These are phyloP conservation scores for Pristionchus exspectatus DNA, from an alignment of 2,888 invertebrate species.

Conservation along the genomic window DNA sequence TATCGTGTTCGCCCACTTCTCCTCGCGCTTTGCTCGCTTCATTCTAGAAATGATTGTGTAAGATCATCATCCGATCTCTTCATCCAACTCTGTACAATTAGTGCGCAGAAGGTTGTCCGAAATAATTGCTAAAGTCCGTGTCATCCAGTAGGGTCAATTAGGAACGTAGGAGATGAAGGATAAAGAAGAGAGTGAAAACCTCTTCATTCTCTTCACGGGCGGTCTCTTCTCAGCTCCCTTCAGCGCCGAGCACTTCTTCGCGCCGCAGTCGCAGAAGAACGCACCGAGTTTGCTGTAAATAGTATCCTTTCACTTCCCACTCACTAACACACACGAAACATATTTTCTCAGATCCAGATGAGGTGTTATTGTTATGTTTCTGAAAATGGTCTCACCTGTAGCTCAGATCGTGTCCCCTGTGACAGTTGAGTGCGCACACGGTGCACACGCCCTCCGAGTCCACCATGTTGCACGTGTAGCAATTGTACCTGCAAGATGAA, in stretches of 20 bases:
- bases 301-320: conserved; percentile 79
- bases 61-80: too few relatives aligned
- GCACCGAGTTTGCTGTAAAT: conserved; percentile 96
- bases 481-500: conserved; percentile 87
- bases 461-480: conserved; percentile 98
- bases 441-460: conserved; percentile 98
- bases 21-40: neutral
- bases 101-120: too few relatives aligned
- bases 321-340: neutral
- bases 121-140: too few relatives aligned
- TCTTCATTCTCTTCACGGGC: conserved; percentile 30
- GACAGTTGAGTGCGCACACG: conserved; percentile 96
- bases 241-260: conserved; percentile 79
- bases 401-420: conserved; percentile 89
- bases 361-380: conserved; percentile 35
- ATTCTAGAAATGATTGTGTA: too few relatives aligned
- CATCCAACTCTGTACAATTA: too few relatives aligned
- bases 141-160: too few relatives aligned
- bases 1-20: neutral
- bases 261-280: conserved; percentile 99
- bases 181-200: neutral
- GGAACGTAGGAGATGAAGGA: neutral
- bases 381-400: conserved; percentile 58
- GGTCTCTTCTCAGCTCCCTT: conserved; percentile 44
- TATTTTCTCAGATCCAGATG: neutral